Conservation (phyloP, 2,888 invertebrate genomes). For the Sarcophaga caerulescens region DNA sequence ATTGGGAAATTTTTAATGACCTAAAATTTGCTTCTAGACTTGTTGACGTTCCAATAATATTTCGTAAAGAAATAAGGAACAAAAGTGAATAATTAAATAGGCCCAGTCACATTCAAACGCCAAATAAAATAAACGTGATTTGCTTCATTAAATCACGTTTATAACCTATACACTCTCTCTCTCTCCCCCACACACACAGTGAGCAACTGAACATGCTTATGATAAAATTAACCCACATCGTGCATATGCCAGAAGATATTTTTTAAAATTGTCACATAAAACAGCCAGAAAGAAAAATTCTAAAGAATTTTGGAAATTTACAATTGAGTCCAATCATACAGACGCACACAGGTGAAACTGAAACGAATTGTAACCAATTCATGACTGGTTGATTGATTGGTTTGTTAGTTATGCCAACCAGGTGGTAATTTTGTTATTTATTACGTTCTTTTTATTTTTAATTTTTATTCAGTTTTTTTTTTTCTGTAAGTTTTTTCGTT, state of each 20-base stretch:
- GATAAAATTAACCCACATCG: constrained; percentile 10
- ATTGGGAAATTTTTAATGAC: too few relatives aligned
- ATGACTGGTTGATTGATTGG: too few relatives aligned
- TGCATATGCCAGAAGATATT: constrained; percentile 3
- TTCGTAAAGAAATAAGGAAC: neutral
- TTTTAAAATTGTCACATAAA: neutral
- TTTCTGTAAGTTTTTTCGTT: neutral
- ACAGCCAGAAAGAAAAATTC: neutral
- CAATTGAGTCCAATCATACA: too few relatives aligned
- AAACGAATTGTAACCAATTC: neutral
- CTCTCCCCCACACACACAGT: neutral
- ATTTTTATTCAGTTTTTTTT: neutral
- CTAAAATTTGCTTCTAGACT: neutral
- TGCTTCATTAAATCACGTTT: constrained; percentile 40
- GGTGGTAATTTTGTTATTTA: neutral
- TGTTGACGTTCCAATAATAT: neutral
- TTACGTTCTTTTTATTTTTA: neutral
- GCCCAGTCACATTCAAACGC: constrained; percentile 7
- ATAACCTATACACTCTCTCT: neutral
- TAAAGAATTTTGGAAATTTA: too few relatives aligned
- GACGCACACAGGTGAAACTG: neutral
- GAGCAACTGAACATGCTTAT: neutral
- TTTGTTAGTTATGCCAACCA: neutral
- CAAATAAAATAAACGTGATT: constrained; percentile 49
- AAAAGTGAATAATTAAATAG: neutral